A percentile compares a stretch with the other conserved stretches of the same genome.
Evolutionary conservation across 1,140 invertebrate genomes (phyloP).

Genomic region (Hyposmocoma kahamanoa): DNA sequence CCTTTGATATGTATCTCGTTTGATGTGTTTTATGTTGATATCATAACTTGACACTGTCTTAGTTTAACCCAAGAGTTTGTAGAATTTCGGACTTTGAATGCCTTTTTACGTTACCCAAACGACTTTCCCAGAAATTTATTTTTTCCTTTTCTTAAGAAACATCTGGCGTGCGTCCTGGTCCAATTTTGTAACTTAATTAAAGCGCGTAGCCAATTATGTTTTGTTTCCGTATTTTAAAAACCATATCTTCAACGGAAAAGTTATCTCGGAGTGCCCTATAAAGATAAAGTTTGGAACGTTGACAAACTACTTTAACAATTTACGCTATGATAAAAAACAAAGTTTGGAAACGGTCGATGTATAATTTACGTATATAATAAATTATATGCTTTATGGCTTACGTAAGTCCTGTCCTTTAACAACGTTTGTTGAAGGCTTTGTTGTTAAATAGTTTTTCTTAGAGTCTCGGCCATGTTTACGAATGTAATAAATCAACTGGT

Average conservation of each 20-base stretch:
- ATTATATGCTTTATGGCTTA: neutral
- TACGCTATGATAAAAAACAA: too few relatives aligned
- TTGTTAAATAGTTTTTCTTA: neutral
- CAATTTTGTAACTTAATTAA: neutral
- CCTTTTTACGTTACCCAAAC: neutral
- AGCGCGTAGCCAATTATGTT: neutral
- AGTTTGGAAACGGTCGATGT: too few relatives aligned
- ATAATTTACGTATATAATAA: too few relatives aligned
- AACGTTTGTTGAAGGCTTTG: neutral
- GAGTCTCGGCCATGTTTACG: neutral
- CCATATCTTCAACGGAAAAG: neutral
- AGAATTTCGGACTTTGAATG: neutral
- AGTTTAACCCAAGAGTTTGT: neutral
- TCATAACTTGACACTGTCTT: neutral
- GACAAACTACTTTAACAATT: neutral
- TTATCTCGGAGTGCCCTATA: neutral
- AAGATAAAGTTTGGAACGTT: neutral
- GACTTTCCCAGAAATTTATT: neutral
- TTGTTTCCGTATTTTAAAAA: neutral
- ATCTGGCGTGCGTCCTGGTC: neutral
- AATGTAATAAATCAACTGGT: neutral
- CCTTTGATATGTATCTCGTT: conserved; percentile 46
- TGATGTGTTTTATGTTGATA: conserved; percentile 51
- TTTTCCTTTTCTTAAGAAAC: neutral
- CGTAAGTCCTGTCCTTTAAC: neutral